Conservation (phyloP, 2,888 invertebrate species). For the Spialia ferax region DNA sequence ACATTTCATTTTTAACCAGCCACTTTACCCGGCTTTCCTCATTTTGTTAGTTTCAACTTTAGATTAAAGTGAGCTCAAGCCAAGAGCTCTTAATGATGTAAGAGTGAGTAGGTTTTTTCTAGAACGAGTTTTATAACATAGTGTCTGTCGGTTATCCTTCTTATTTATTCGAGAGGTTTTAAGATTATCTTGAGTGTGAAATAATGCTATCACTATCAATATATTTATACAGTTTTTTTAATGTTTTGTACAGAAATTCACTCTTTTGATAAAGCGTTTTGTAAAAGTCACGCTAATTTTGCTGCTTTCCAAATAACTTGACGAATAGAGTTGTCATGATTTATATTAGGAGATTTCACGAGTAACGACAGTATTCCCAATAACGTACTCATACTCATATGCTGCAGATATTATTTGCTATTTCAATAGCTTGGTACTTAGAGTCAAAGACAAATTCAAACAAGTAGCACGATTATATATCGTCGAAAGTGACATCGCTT, state of each 20-base stretch:
- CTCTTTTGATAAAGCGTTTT: no score
- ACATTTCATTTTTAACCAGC: slow-evolving; percentile 41
- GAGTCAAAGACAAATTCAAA: slow-evolving; percentile 23
- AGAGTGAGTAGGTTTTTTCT: slow-evolving; percentile 34
- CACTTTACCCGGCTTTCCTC: slow-evolving; percentile 33
- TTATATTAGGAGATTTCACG: background rate
- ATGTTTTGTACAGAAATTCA: no score
- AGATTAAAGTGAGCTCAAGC: slow-evolving; percentile 37
- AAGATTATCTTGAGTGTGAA: background rate
- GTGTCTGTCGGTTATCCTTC: background rate
- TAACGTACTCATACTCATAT: no score
- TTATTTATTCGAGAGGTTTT: background rate
- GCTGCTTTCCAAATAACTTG: no score
- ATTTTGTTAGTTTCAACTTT: slow-evolving; percentile 35
- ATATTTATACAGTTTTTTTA: no score
- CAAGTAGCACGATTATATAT: no score
- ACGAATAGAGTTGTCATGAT: background rate
- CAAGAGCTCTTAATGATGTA: slow-evolving; percentile 34
- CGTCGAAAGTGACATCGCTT: slow-evolving; percentile 9
- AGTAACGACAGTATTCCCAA: background rate
- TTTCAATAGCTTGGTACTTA: slow-evolving; percentile 15
- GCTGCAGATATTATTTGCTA: slow-evolving; percentile 13
- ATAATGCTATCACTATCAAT: no score
- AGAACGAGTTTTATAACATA: slow-evolving; percentile 9
- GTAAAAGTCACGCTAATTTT: no score